Conservation (phyloP, 2,888 invertebrate genomes). For the Chymomyza caudatula region DNA sequence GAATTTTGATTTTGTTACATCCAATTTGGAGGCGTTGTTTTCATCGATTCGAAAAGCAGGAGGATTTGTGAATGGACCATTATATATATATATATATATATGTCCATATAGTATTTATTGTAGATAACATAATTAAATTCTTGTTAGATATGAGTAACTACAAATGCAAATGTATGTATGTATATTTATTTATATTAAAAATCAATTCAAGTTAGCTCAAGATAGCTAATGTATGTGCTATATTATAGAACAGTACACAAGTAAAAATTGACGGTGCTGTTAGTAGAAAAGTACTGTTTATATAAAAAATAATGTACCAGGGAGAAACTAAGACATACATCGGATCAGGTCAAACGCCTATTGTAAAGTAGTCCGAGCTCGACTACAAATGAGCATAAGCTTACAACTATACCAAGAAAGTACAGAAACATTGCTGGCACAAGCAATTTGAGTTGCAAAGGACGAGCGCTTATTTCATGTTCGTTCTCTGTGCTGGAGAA, state of each 20-base stretch:
- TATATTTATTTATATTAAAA: neutral
- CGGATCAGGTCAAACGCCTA: neutral
- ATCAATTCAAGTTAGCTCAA: neutral
- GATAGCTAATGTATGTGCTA: no score
- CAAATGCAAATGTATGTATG: neutral
- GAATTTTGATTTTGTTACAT: constrained; percentile 22
- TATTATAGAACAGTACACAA: constrained; percentile 1
- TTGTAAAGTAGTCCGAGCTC: constrained; percentile 22
- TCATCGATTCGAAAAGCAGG: constrained; percentile 5
- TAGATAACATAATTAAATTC: neutral
- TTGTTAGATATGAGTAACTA: neutral
- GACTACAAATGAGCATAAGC: constrained; percentile 38
- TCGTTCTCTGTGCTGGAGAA: constrained; percentile 30
- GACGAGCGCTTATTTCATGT: neutral
- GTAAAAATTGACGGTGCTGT: constrained; percentile 33
- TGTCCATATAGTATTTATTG: neutral
- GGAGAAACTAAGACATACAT: neutral
- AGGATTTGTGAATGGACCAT: neutral
- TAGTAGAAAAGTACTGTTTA: constrained; percentile 43
- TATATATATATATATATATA: neutral
- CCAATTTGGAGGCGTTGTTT: constrained; percentile 22
- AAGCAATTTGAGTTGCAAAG: constrained; percentile 34
- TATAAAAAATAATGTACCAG: neutral
- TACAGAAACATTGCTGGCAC: constrained; percentile 37
- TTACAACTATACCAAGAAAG: constrained; percentile 35